A percentile compares a stretch with the other conserved stretches of the same genome.
Conservation (phyloP, 2,888 invertebrate genomes). For the Ernsta delagoae region DNA sequence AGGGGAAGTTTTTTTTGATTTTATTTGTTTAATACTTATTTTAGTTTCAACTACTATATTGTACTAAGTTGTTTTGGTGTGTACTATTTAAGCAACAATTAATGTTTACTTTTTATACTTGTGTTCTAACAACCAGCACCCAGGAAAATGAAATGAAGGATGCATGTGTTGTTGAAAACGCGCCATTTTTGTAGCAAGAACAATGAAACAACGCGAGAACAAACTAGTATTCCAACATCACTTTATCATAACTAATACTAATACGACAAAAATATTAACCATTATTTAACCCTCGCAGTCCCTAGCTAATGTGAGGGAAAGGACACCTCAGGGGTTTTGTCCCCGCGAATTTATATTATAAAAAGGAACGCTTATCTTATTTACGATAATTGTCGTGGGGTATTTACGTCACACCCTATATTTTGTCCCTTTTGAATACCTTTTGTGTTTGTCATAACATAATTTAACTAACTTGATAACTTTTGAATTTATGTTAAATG, state of each 20-base stretch:
- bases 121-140: no score
- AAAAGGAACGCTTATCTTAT: slow-evolving; percentile 71
- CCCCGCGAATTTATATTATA: slow-evolving; percentile 57
- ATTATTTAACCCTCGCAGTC: slow-evolving; percentile 19
- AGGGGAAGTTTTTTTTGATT: no score
- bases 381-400: slow-evolving; percentile 64
- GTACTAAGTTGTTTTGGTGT: no score
- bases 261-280: background rate
- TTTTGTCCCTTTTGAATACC: slow-evolving; percentile 49
- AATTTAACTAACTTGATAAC: background rate
- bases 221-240: background rate
- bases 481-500: background rate
- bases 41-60: no score
- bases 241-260: background rate
- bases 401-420: slow-evolving; percentile 22
- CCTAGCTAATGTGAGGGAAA: slow-evolving; percentile 17
- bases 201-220: background rate
- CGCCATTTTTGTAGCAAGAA: no score
- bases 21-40: no score
- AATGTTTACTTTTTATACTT: no score
- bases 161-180: no score
- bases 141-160: no score
- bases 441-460: slow-evolving; percentile 5
- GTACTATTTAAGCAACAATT: no score
- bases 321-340: slow-evolving; percentile 56